Base-by-base conservation (phyloP, 1,140 invertebrate species). In the Orius insidiosus region DNA sequence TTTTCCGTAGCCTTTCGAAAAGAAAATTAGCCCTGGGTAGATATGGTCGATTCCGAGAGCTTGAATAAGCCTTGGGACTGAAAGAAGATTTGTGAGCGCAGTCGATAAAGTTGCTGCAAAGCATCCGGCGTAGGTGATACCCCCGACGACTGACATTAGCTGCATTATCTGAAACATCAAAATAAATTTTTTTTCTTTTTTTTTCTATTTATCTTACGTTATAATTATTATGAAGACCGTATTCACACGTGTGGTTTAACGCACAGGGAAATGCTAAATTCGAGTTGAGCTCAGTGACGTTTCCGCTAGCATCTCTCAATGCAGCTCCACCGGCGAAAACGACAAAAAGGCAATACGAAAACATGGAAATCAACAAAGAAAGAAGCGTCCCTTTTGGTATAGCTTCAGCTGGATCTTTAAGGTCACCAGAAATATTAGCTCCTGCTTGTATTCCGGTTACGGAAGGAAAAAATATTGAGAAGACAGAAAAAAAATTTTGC, bases 381-480 rank as follows among this genome's bases (percentile, higher is more conserved):
- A 86, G 66, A 0, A 93, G 65, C 0, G 88, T 92, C 11, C 88
- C 88, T 55, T 85, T 85, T 0, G 87, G 87, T 52, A 93, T 94
- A 1, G 87, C 81, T 16, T 67, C 72, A 0, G 79, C 80, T 5
- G 92, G 85, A 67, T 97, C 85, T 67, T 90, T 92, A 1, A 96
- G 66, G 66, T 98, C 93, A 11, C 92, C 93, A 37, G 87, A 92
- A 53, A 92, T 89, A 57, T 95, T 96, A 0, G 90, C 92, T 1
- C 92, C 93, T 10, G 92, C 93, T 63, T 96, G 83, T 43, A 96
- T 94, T 15, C 92, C 92, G 6, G 92, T 95, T 1, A 92, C 88
- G 2, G 89, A 92, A 2, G 92, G 58, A n/a, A 97, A 96, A 63
- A 94, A 97, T 48, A 96, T 88, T 2, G 88, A 80, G 59, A 96